Conservation (phyloP, 2,888 invertebrate genomes). For the Chrysotoxum bicinctum region DNA sequence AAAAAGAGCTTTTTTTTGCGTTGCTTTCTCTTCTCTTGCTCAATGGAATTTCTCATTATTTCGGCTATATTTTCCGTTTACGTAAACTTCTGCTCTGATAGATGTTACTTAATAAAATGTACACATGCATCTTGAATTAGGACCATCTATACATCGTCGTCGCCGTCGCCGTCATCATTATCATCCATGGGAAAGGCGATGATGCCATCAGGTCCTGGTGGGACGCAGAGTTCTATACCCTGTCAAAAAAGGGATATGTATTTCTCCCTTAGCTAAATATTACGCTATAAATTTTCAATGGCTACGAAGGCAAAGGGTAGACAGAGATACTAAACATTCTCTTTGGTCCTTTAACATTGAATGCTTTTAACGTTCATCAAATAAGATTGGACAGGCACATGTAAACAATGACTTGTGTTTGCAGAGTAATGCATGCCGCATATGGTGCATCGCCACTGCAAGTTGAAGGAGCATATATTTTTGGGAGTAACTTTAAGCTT, state of each 20-base stretch:
- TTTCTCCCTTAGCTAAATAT: slow-evolving; percentile 53
- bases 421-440: slow-evolving; percentile 5
- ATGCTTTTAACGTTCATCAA: slow-evolving; percentile 67
- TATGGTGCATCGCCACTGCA: slow-evolving; percentile 32
- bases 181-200: background rate
- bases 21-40: slow-evolving; percentile 55
- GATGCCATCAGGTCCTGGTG: background rate
- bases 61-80: slow-evolving; percentile 73
- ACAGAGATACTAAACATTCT: background rate
- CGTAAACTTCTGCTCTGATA: slow-evolving; percentile 72
- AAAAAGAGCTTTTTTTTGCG: slow-evolving; percentile 56
- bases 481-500: slow-evolving; percentile 35
- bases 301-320: slow-evolving; percentile 56
- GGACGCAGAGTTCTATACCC: background rate
- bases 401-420: slow-evolving; percentile 59
- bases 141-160: slow-evolving; percentile 14
- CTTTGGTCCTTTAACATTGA: slow-evolving; percentile 45
- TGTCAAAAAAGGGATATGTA: background rate
- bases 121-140: slow-evolving; percentile 73
- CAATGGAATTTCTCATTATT: slow-evolving; percentile 74
- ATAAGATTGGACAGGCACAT: slow-evolving; percentile 62
- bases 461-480: background rate
- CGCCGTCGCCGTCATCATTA: background rate
- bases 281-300: slow-evolving; percentile 65
- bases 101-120: slow-evolving; percentile 73